These are phyloP conservation scores for Poeciliopsis prolifica DNA, from an alignment of 2,113 vertebrate species.

Conservation along the genomic window DNA sequence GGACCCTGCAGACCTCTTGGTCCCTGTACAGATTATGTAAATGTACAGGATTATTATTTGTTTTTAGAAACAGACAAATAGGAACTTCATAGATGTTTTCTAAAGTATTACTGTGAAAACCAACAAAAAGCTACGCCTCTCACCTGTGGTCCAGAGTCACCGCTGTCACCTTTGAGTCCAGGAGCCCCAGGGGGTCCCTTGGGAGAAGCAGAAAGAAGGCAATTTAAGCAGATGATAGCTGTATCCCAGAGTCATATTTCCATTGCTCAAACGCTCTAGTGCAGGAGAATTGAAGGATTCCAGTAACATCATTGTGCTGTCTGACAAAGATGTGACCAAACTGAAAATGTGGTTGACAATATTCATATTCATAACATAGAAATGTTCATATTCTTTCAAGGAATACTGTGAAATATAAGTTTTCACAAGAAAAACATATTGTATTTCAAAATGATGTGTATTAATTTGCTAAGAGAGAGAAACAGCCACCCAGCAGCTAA, in stretches of 20 bases:
- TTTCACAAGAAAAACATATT: not conserved
- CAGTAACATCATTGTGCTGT: too few relatives aligned
- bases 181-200: constrained; percentile 90
- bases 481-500: not conserved
- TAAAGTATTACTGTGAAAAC: not conserved
- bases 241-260: not conserved
- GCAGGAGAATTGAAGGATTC: not conserved
- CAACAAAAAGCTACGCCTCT: not conserved
- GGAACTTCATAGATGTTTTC: not conserved
- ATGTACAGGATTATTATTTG: not conserved
- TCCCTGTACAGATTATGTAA: constrained; percentile 78
- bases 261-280: not conserved
- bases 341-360: too few relatives aligned
- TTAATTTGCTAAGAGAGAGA: too few relatives aligned
- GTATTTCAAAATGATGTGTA: too few relatives aligned
- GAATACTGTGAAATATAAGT: not conserved
- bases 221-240: too few relatives aligned
- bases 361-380: not conserved
- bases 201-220: constrained; percentile 24
- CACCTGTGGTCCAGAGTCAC: constrained; percentile 94
- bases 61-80: not conserved
- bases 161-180: constrained; percentile 92
- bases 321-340: too few relatives aligned
- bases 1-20: constrained; percentile 93
- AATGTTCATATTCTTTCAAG: not conserved